Evolutionary conservation across 1,140 invertebrate genomes (phyloP).

Genomic region (Scylla paramamosain): DNA sequence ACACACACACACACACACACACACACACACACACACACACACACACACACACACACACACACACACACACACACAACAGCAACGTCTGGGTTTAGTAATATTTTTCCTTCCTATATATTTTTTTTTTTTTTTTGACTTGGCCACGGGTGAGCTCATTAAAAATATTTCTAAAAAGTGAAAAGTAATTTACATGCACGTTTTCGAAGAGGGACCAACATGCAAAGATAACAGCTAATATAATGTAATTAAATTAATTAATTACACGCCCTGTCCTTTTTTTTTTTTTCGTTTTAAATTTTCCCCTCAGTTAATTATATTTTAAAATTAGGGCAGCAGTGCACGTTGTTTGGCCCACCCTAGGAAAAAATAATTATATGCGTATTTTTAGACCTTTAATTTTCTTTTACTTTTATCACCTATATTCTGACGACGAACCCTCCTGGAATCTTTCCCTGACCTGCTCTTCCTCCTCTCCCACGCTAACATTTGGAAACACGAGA

Average conservation of each 20-base stretch:
- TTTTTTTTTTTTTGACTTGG: not conserved
- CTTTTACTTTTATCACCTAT: not conserved
- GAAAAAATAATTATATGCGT: not conserved
- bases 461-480: not conserved
- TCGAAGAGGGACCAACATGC: not conserved
- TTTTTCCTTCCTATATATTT: not conserved
- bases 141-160: not conserved
- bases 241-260: slow-evolving; percentile 16
- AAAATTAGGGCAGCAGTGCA: not conserved
- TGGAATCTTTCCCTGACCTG: too few species aligned
- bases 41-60: too few species aligned
- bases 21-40: too few species aligned
- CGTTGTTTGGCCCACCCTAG: not conserved
- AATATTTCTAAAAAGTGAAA: not conserved
- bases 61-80: not conserved
- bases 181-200: not conserved
- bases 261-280: not conserved
- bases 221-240: slow-evolving; percentile 15
- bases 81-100: too few species aligned
- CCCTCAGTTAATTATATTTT: not conserved
- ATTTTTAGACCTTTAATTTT: not conserved
- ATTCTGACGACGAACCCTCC: not conserved
- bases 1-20: too few species aligned
- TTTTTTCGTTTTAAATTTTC: not conserved
- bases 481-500: not conserved